phyloP scores from a whole-genome alignment of 2,113 vertebrate genomes.

The Ceyx melanurus region DNA sequence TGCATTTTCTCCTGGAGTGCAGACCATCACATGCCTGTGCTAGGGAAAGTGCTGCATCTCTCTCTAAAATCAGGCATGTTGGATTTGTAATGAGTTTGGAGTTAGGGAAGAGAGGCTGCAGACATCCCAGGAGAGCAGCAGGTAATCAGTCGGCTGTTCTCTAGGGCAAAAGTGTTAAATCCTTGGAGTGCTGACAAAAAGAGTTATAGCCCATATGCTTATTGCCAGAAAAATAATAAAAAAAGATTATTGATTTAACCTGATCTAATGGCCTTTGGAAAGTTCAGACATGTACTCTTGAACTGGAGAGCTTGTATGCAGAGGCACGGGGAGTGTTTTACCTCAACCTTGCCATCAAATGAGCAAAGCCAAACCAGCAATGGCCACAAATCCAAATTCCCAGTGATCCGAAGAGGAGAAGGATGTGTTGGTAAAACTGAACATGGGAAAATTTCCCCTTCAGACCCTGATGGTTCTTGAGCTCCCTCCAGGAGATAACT shows the following conservation, averaged over 20 bases:
- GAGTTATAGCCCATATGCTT: slow-evolving; percentile 49
- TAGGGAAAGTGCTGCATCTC: background rate
- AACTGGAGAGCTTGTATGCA: background rate
- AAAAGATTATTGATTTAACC: slow-evolving; percentile 12
- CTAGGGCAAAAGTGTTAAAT: slow-evolving; percentile 35
- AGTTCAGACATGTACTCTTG: background rate
- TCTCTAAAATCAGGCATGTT: background rate
- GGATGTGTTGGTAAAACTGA: background rate
- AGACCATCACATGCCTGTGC: fast-evolving
- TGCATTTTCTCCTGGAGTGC: background rate
- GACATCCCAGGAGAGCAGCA: slow-evolving; percentile 44
- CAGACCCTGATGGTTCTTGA: background rate
- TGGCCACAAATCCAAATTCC: background rate
- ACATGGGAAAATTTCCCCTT: background rate
- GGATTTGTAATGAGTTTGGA: slow-evolving; percentile 21
- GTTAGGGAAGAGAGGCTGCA: slow-evolving; percentile 22
- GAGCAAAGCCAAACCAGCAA: background rate
- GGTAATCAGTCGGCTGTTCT: slow-evolving; percentile 50
- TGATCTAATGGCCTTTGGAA: slow-evolving; percentile 11
- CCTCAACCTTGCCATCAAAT: background rate
- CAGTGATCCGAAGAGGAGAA: background rate
- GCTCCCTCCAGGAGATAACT: background rate
- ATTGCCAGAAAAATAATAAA: slow-evolving; percentile 50
- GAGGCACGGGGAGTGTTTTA: background rate
- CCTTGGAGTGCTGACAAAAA: slow-evolving; percentile 59